Base-by-base conservation (phyloP, 2,888 invertebrate species). In the Pheosia tremula region DNA sequence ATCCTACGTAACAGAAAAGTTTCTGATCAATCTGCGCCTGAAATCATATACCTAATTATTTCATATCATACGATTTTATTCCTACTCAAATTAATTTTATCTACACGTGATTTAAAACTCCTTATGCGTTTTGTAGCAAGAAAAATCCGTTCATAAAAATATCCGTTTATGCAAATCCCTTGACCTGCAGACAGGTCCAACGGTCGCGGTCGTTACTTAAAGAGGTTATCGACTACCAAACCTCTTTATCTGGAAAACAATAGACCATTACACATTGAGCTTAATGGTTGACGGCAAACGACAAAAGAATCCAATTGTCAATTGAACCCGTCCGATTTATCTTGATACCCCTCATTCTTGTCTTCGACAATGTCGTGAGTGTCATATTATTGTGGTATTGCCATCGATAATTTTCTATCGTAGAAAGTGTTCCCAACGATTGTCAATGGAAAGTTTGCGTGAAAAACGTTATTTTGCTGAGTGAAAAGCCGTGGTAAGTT, bases 381-480 rank as follows among this genome's bases (percentile, higher is more conserved):
- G 69, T 75, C 72, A 69, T 65, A 56, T 37, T 53, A 67, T 60
- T 57, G 60, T 76, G 72, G 74, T 64, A 62, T 58, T 56, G 68
- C 55, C 45, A 71, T 73, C 71, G 74, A 77, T 81, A 81, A 79
- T 83, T 82, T 82, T 82, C 83, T 79, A 70, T 68, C 58, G 66
- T 74, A 89, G 91, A 87, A 83, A 84, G 86, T 85, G 82, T 86
- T 88, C 84, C 75, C 86, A 87, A 79, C 84, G 69, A 81, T 87
- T 83, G 84, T 3, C 8, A 52, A 56, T 77, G 70, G 78, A 75
- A 77, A 77, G 75, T 63, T 63, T 83, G 75, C 80, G 84, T 86
- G 89, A 89, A 89, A 89, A 89, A 87, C 79, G 79, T 82, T 41
- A 82, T 81, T 79, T 78, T 72, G 75, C 74, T 78, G 63, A 82